Percentiles rank a stretch among this genome's conserved stretches.
These are phyloP conservation scores for Acheta domesticus DNA, from an alignment of 2,888 invertebrate genomes.

Conservation along the genomic window DNA sequence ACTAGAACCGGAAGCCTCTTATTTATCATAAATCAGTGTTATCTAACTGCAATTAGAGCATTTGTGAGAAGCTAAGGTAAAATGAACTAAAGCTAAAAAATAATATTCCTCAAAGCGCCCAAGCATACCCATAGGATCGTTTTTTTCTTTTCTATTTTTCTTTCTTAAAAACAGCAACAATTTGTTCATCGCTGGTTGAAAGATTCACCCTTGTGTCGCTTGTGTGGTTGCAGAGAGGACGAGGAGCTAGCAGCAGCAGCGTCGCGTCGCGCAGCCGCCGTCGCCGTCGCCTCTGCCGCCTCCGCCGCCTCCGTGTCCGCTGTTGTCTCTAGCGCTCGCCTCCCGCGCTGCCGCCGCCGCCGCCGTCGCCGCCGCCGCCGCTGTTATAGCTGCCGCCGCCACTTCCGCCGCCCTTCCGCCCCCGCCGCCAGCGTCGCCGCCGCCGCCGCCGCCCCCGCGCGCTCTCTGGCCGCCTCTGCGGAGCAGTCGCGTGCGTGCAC, in stretches of 20 bases:
- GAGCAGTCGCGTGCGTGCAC: conserved; percentile 1
- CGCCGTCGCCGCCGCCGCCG: neutral
- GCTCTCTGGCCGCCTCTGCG: conserved; percentile 4
- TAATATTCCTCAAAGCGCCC: too few species aligned
- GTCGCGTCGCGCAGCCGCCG: neutral
- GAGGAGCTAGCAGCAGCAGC: neutral
- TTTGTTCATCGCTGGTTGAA: too few species aligned
- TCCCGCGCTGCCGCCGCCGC: neutral
- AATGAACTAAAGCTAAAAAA: too few species aligned
- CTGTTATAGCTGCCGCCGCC: neutral
- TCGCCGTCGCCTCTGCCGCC: neutral
- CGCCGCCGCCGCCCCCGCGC: neutral
- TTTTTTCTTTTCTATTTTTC: too few species aligned
- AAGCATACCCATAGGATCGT: too few species aligned
- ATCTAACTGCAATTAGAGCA: too few species aligned
- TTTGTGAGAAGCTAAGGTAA: too few species aligned
- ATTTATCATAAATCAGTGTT: too few species aligned
- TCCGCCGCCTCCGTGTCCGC: neutral
- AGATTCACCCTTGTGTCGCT: too few species aligned
- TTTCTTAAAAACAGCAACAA: too few species aligned
- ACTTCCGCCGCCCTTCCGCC: neutral
- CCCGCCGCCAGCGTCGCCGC: neutral
- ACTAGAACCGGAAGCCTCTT: too few species aligned
- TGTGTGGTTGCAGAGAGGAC: neutral
- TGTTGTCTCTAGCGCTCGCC: neutral